A percentile compares a stretch with the other conserved stretches of the same genome.
Evolutionary conservation across 2,113 vertebrate genomes (phyloP).

Genomic region (Dolichallabes microphthalmus): DNA sequence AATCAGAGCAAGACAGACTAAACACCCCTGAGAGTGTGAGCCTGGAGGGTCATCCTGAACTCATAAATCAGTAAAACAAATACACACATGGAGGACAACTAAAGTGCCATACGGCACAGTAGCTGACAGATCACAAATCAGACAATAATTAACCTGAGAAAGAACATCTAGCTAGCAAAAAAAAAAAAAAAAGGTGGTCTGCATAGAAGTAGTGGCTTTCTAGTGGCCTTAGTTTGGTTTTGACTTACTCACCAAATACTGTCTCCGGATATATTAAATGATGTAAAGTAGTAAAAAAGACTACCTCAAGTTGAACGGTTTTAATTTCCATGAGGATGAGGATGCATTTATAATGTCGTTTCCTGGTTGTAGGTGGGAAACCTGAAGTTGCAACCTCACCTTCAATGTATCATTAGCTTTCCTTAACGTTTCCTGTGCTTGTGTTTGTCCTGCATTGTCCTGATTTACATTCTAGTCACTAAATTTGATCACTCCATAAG

Average conservation of each 20-base stretch:
- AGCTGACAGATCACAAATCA: neutral
- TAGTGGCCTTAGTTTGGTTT: too few species aligned
- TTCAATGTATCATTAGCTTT: too few species aligned
- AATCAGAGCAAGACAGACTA: conserved; percentile 47
- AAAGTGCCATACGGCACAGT: neutral
- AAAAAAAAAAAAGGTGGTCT: too few species aligned
- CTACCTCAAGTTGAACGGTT: neutral
- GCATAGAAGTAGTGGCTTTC: too few species aligned
- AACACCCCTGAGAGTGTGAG: conserved; percentile 47
- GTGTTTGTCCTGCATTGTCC: neutral
- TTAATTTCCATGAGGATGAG: too few species aligned
- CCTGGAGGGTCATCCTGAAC: conserved; percentile 29
- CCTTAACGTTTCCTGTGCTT: neutral
- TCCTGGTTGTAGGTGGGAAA: neutral
- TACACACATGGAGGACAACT: conserved; percentile 11
- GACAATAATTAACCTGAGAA: too few species aligned
- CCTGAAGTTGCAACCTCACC: neutral
- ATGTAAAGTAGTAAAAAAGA: neutral
- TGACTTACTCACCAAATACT: too few species aligned
- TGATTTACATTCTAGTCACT: neutral
- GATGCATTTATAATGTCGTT: neutral
- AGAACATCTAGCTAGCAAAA: too few species aligned
- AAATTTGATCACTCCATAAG: neutral
- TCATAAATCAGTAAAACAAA: conserved; percentile 45
- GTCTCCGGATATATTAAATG: too few species aligned